Evolutionary conservation across 2,888 invertebrate genomes (phyloP).

Genomic region (Lochmaea crataegi): DNA sequence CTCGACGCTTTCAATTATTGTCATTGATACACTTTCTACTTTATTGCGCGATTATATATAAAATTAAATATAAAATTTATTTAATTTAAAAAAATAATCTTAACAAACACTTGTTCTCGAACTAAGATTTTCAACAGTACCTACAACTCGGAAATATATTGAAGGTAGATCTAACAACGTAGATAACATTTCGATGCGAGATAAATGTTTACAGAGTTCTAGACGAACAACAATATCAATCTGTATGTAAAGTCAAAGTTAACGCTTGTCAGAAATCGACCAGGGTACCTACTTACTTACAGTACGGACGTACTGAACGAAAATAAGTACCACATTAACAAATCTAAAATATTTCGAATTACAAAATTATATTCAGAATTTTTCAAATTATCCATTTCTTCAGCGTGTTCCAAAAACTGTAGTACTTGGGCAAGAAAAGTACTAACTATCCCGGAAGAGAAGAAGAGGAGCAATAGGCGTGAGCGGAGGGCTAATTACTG

Average conservation of each 20-base stretch:
- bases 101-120: neutral
- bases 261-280: slow-evolving; percentile 27
- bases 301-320: slow-evolving; percentile 1
- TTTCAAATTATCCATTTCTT: no score
- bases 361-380: no score
- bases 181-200: slow-evolving; percentile 22
- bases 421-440: no score
- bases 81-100: neutral
- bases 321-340: neutral
- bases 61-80: neutral
- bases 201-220: slow-evolving; percentile 21
- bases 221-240: slow-evolving; percentile 29
- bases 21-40: slow-evolving; percentile 10
- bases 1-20: neutral
- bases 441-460: no score
- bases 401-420: no score
- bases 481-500: no score
- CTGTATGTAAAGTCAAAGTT: slow-evolving; percentile 27
- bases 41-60: neutral
- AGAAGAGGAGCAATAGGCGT: no score
- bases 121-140: slow-evolving; percentile 3
- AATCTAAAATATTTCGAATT: no score
- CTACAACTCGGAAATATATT: neutral
- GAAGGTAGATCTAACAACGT: slow-evolving; percentile 9
- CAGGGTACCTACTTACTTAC: neutral